phyloP scores from a whole-genome alignment of 2,797 vertebrate species.

The Neosalanx taihuensis region DNA sequence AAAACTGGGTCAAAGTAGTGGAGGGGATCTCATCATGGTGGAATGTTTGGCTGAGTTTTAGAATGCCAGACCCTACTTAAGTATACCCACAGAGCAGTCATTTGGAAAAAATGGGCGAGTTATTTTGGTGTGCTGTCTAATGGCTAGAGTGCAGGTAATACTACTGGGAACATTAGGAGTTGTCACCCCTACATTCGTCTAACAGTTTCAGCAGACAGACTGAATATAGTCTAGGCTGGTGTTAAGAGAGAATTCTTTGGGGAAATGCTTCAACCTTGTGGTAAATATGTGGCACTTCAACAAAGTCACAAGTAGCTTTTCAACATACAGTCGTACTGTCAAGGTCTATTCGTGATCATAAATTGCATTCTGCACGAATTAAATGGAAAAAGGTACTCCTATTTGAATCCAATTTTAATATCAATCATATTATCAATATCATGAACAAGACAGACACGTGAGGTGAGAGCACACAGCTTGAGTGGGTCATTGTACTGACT shows the following conservation, averaged over 20 bases:
- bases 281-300: conserved; percentile 35
- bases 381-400: not conserved
- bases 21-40: conserved; percentile 11
- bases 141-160: no score
- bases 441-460: conserved; percentile 3
- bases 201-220: no score
- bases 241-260: not conserved
- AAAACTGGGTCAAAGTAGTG: conserved; percentile 41
- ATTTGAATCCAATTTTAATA: conserved; percentile 4
- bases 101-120: not conserved
- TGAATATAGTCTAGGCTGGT: no score
- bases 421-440: not conserved
- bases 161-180: not conserved
- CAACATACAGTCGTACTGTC: not conserved
- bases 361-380: not conserved
- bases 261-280: conserved; percentile 49
- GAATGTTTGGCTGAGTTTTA: no score
- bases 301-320: not conserved
- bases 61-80: conserved; percentile 13
- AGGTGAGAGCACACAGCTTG: not conserved
- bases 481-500: conserved; percentile 1
- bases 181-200: no score
- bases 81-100: not conserved
- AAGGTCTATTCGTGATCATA: not conserved
- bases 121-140: no score